Percentiles rank a stretch among this genome's conserved stretches.
phyloP scores from a whole-genome alignment of 2,113 vertebrate genomes.

The Orthochromis malagaraziensis region DNA sequence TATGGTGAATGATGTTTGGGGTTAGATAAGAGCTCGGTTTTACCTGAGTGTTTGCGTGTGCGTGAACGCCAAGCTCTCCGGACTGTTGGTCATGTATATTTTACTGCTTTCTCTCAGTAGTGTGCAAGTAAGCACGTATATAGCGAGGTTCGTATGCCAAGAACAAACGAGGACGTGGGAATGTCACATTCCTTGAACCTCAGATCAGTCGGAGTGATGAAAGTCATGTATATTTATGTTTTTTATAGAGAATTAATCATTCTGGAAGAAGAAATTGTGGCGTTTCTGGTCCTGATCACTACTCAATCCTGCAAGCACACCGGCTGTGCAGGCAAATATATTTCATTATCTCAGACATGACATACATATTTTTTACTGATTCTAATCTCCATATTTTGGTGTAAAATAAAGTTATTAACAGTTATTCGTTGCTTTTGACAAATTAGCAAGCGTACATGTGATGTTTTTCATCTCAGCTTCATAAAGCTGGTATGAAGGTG shows the following conservation, averaged over 20 bases:
- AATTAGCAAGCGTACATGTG: background rate
- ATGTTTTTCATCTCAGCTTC: background rate
- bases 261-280: background rate
- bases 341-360: background rate
- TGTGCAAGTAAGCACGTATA: background rate
- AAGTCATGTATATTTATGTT: background rate
- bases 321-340: background rate
- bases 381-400: background rate
- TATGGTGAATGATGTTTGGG: background rate
- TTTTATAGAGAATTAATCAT: background rate
- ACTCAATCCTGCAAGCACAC: background rate
- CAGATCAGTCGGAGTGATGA: background rate
- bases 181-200: background rate
- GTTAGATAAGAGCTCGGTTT: background rate
- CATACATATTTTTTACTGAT: background rate
- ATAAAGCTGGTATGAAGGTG: background rate
- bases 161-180: background rate
- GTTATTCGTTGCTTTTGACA: background rate
- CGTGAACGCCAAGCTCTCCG: background rate
- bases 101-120: background rate
- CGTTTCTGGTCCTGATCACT: background rate
- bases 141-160: background rate
- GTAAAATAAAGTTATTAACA: background rate
- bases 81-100: background rate
- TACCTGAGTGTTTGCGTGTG: background rate